Base-by-base conservation (phyloP, 1,140 invertebrate species). In the Melanaphis sacchari region DNA sequence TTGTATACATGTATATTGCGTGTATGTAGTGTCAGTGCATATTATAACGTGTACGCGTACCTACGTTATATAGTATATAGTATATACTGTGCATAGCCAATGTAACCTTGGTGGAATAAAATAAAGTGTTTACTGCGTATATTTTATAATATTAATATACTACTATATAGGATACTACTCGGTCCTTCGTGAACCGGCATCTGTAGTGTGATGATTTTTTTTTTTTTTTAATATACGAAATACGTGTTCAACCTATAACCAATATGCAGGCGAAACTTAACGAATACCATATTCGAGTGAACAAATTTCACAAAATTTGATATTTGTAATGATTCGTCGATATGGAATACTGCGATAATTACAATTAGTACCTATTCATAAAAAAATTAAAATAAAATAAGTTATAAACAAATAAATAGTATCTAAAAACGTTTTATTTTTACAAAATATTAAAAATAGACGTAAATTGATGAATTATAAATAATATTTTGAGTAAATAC, bases 101-200 rank as follows among this genome's bases (percentile, higher is more conserved):
- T 8, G 41, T 36, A n/a, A 89, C 88, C 88, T 89, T 89, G 88
- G 11, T 24, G 46, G 24, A 89, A 89, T 54, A 54, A 89, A 89
- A 89, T 89, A 38, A 89, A 54, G 88, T 54, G 26, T 18, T 11
- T 49, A 54, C 88, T 40, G n/a, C 36, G 41, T 54, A 88, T 40
- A 54, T 88, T 18, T 49, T 82, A 40, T 82, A 40, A 82, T 82
- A 82, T 82, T 24, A 81, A 38, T 87, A n/a, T 87, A 49, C 43
- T 21, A 49, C 46, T 49, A 49, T 4, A 43, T 49, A 49, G 46
- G 11, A n/a, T n/a, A n/a, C n/a, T 24, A 21, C 22, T 85, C 9
- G 46, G n/a, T 89, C 41, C 46, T 49, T 46, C 18, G n/a, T 31
- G 22, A 36, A 52, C 46, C 46, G 22, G n/a, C 87, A 22, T 49